Conservation (phyloP, 92 coral and sea anemone species). For the Zoanthus sansibaricus region DNA sequence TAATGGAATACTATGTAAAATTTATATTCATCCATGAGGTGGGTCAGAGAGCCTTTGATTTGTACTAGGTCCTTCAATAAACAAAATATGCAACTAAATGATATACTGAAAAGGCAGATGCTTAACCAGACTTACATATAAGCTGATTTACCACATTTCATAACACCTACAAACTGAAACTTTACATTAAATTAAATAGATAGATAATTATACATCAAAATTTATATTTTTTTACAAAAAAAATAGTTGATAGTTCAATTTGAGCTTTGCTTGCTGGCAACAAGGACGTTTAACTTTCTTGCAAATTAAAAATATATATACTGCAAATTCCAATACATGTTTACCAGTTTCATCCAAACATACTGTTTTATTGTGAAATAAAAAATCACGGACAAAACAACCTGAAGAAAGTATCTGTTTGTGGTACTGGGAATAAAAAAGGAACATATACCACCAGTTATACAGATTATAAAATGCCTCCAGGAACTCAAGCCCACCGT, state of each 20-base stretch:
- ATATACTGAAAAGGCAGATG: not conserved
- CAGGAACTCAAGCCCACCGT: not conserved
- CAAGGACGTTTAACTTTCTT: not conserved
- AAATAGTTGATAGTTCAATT: not conserved
- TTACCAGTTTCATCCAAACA: not conserved
- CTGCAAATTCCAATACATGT: not conserved
- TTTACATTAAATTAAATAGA: not conserved
- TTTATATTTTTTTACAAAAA: not conserved
- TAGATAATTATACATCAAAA: not conserved
- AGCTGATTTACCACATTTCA: not conserved
- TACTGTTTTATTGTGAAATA: not conserved
- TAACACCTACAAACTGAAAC: not conserved
- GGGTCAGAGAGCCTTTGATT: too few relatives aligned
- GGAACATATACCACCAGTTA: not conserved
- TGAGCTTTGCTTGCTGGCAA: not conserved
- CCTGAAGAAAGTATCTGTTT: constrained; percentile 9
- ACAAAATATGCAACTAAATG: not conserved
- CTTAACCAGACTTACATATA: not conserved
- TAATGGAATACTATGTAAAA: too few relatives aligned
- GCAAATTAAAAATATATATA: not conserved
- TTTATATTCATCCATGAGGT: too few relatives aligned
- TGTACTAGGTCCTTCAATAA: not conserved
- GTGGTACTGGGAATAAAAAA: not conserved
- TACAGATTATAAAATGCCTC: not conserved
- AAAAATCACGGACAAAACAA: not conserved